Evolutionary conservation across 1,140 invertebrate species (phyloP), one percentile per base, ranked within the genome.

Genomic region (Berghia stephanieae): DNA sequence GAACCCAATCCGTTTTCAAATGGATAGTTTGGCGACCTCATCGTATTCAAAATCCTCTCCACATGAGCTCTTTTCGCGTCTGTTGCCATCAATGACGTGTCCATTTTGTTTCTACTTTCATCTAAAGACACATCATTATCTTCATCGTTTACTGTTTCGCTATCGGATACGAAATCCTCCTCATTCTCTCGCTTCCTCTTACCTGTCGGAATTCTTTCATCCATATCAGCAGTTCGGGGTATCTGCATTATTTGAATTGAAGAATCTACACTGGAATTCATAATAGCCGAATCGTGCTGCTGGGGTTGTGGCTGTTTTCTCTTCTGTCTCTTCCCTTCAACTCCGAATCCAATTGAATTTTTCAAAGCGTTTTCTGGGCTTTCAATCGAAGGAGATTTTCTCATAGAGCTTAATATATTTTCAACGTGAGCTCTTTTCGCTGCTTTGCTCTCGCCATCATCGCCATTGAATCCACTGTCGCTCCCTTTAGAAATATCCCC

Each of bases 261-360:
- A 3, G 68, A 21, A 27, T 76, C 60, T n/a, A 67, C 74, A 0
- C n/a, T 34, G n/a, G 27, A 27, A 31, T 10, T 16, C 3, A 66
- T 31, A 1, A 34, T 34, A 27, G 79, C 84, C 16, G 85, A 67
- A 63, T 96, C 95, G 86, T 97, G 96, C 84, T 98, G 96, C 86
- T 97, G 96, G 0, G 97, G 97, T 83, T 98, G 95, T 87, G 98
- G 98, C n/a, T 98, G 91, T 89, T 98, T 99, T 31, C 97, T 92
- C 90, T 98, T 98, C 88, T 97, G 90, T 94, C 98, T 46, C 95
- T 96, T 88, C 95, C 44, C 36, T 13, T 75, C 72, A n/a, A n/a
- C n/a, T n/a, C n/a, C n/a, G n/a, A n/a, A n/a, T n/a, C n/a, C n/a
- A n/a, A n/a, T n/a, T n/a, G n/a, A n/a, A n/a, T n/a, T n/a, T n/a